These are phyloP conservation scores for Gyrodactylus bullatarudis DNA, from an alignment of 1,140 invertebrate species.

Conservation along the genomic window DNA sequence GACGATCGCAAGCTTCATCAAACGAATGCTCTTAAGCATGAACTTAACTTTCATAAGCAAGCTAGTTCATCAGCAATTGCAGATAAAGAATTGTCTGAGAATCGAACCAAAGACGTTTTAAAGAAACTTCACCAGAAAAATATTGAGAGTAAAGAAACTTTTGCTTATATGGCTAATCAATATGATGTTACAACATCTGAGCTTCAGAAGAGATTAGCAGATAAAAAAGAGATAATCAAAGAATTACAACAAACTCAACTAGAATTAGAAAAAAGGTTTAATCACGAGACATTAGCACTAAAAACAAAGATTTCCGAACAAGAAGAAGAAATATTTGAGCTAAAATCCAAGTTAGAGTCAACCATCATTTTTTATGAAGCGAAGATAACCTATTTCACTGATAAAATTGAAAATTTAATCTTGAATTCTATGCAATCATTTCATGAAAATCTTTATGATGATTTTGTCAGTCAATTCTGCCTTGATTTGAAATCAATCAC, in stretches of 20 bases:
- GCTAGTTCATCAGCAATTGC: not conserved
- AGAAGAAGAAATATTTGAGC: too few species aligned
- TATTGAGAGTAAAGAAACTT: not conserved
- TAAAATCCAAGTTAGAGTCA: not conserved
- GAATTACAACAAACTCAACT: not conserved
- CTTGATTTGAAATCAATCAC: too few species aligned
- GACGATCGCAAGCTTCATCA: not conserved
- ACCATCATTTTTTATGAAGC: not conserved
- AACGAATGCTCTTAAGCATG: not conserved
- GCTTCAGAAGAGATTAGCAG: not conserved
- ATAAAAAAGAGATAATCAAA: not conserved
- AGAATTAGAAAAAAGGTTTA: not conserved
- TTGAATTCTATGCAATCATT: too few species aligned
- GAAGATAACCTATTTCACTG: not conserved
- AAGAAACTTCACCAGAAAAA: not conserved
- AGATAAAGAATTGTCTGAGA: not conserved
- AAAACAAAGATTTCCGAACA: not conserved
- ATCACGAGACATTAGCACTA: not conserved
- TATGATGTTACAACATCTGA: not conserved
- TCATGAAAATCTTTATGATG: too few species aligned
- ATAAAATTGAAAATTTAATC: too few species aligned
- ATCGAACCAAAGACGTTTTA: not conserved
- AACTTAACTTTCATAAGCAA: not conserved
- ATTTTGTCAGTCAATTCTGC: too few species aligned
- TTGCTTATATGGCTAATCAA: not conserved